Percentiles rank a stretch among this genome's conserved stretches.
These are phyloP conservation scores for Taenioides sp. DNA, from an alignment of 2,797 vertebrate genomes.

Conservation along the genomic window DNA sequence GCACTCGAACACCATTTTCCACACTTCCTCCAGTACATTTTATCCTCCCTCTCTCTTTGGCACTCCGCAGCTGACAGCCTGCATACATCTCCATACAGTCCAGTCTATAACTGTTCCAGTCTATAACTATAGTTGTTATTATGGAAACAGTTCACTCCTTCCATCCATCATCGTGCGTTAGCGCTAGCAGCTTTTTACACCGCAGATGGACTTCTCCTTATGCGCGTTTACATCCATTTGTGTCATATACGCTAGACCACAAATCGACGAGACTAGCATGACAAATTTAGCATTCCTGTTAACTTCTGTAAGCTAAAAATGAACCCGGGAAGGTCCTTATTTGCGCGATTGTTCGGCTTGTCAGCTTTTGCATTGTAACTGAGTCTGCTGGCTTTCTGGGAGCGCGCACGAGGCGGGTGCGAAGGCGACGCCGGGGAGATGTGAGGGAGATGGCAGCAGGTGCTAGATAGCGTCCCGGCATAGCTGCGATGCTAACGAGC, in stretches of 20 bases:
- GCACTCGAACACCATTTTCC: too few relatives aligned
- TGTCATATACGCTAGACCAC: conserved; percentile 12
- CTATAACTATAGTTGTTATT: neutral
- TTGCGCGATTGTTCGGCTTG: too few relatives aligned
- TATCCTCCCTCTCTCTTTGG: neutral
- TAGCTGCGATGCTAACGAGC: neutral
- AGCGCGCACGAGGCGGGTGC: too few relatives aligned
- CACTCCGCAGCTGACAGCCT: conserved; percentile 18
- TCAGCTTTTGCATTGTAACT: too few relatives aligned
- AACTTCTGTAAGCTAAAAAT: too few relatives aligned
- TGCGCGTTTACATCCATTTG: neutral
- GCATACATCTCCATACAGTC: conserved; percentile 8
- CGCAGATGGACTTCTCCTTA: conserved; percentile 35
- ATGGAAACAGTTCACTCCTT: conserved; percentile 17
- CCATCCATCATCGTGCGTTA: conserved; percentile 18
- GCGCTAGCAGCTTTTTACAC: conserved; percentile 13
- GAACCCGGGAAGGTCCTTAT: too few relatives aligned
- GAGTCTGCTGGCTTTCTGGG: too few relatives aligned
- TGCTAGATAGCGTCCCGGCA: neutral
- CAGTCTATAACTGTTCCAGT: neutral
- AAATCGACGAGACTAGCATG: conserved; percentile 19
- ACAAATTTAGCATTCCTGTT: neutral
- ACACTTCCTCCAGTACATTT: too few relatives aligned
- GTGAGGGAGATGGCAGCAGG: conserved; percentile 28
- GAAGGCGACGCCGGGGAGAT: neutral